Evolutionary conservation across 2,113 vertebrate genomes (phyloP), one percentile per base, ranked within the genome.

Genomic region (Daubentonia madagascariensis): DNA sequence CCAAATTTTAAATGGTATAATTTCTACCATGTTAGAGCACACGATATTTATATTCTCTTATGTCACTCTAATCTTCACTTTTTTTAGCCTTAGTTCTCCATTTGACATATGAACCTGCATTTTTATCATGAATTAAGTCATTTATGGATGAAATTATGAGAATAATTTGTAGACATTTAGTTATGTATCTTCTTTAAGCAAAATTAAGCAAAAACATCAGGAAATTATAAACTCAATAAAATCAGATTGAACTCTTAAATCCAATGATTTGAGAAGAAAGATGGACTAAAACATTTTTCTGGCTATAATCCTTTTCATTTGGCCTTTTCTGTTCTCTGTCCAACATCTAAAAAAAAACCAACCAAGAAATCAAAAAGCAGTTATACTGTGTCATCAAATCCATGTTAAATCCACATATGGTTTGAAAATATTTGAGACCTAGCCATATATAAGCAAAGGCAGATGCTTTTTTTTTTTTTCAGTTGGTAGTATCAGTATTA

Each of bases 361-460:
- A 90, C 52, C 54, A 90, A 92, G 72, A 93, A 95, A 96, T 97
- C 35, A 97, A 94, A 96, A 94, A 81, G 52, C 91, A 95, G 48
- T 89, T 97, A 96, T 80, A 97, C 0, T n/a, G 40, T 94, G 73
- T 96, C 75, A 81, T 97, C 92, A 97, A 52, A 97, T 96, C 84
- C 63, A 68, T 85, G 61, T 86, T 96, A 92, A 85, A 86, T 95
- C 89, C 95, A 97, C 97, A 97, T 98, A 95, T 98, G 97, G 97
- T 93, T 93, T 93, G 45, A 48, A 93, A 97, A 63, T 97, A 92
- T 93, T 97, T 98, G 96, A 97, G 54, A 91, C 20, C 17, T 95
- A 95, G 92, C 94, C 94, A 80, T 40, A 40, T 68, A 80, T 97
- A 96, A 98, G 95, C 94, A 96, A 96, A 97, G 81, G 84, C 98